Evolutionary conservation across 1,140 invertebrate species (phyloP).

Genomic region (Vanessa tameamea): DNA sequence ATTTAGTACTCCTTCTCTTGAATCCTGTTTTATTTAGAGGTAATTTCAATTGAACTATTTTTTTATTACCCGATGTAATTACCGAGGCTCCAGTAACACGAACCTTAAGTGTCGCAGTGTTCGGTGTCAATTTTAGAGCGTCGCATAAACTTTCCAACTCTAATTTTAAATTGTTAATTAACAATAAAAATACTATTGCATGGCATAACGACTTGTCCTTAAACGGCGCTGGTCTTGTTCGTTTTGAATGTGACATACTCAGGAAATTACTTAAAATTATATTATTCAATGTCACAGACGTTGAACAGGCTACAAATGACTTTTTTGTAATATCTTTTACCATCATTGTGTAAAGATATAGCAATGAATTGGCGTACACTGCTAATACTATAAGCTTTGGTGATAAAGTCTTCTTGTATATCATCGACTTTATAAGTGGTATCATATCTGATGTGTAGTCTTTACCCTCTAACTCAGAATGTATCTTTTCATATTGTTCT

Average conservation of each 20-base stretch:
- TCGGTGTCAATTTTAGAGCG: conserved; percentile 49
- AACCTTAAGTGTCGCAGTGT: conserved; percentile 48
- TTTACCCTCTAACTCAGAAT: conserved; percentile 56
- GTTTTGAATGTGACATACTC: conserved; percentile 42
- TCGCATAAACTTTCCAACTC: conserved; percentile 53
- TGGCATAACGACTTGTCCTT: conserved; percentile 68
- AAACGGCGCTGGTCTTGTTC: conserved; percentile 50
- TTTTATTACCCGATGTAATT: conserved; percentile 45
- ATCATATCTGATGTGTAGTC: conserved; percentile 50
- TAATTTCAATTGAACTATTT: conserved; percentile 58
- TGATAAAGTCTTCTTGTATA: conserved; percentile 48
- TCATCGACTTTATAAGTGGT: conserved; percentile 47
- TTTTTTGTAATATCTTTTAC: conserved; percentile 57
- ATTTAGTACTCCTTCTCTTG: conserved; percentile 56
- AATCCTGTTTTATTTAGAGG: conserved; percentile 53
- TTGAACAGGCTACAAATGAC: conserved; percentile 45
- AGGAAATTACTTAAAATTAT: conserved; percentile 58
- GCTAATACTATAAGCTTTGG: conserved; percentile 50
- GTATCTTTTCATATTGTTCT: conserved; percentile 58
- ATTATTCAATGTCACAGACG: conserved; percentile 57
- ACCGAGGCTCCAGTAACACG: conserved; percentile 56
- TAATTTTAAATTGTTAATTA: conserved; percentile 65
- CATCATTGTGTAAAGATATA: conserved; percentile 50
- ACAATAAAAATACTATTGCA: conserved; percentile 58
- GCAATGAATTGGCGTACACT: conserved; percentile 57